phyloP scores from a whole-genome alignment of 2,888 invertebrate species.

The Zaprionus lineosus region DNA sequence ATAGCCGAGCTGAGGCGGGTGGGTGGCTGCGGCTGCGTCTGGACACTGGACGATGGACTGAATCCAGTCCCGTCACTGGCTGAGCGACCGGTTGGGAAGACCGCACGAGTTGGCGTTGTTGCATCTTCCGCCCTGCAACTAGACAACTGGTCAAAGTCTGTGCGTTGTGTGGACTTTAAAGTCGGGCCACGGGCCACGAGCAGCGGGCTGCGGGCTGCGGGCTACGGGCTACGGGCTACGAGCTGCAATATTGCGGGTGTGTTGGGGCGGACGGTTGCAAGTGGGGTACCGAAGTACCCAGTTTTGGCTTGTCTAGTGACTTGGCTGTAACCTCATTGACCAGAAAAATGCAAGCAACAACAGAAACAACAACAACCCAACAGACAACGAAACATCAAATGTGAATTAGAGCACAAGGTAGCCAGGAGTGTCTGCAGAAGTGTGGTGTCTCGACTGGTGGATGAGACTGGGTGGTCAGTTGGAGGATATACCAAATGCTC shows the following conservation, averaged over 20 bases:
- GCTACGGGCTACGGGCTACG: too few relatives aligned
- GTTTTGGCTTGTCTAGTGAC: slow-evolving; percentile 73
- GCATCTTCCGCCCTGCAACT: slow-evolving; percentile 52
- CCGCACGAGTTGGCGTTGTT: slow-evolving; percentile 44
- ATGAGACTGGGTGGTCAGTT: neutral
- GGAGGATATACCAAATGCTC: slow-evolving; percentile 64
- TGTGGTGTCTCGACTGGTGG: neutral
- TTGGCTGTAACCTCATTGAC: slow-evolving; percentile 79
- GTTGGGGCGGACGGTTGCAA: neutral
- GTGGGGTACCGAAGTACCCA: slow-evolving; percentile 1
- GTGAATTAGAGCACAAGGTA: slow-evolving; percentile 78
- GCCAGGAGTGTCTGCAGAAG: slow-evolving; percentile 36
- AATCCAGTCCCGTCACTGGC: slow-evolving; percentile 8
- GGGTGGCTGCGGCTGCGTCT: slow-evolving; percentile 56
- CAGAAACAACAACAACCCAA: slow-evolving; percentile 46
- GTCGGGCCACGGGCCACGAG: too few relatives aligned
- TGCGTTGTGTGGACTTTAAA: neutral
- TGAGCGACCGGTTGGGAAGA: slow-evolving; percentile 50
- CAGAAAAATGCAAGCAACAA: slow-evolving; percentile 77
- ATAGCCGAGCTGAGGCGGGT: slow-evolving; percentile 54
- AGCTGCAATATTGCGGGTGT: neutral
- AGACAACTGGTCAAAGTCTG: slow-evolving; percentile 26
- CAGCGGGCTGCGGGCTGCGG: too few relatives aligned
- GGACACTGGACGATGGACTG: slow-evolving; percentile 18
- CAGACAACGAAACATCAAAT: slow-evolving; percentile 79